Evolutionary conservation across 2,797 vertebrate genomes (phyloP).

Genomic region (Gouania willdenowi): DNA sequence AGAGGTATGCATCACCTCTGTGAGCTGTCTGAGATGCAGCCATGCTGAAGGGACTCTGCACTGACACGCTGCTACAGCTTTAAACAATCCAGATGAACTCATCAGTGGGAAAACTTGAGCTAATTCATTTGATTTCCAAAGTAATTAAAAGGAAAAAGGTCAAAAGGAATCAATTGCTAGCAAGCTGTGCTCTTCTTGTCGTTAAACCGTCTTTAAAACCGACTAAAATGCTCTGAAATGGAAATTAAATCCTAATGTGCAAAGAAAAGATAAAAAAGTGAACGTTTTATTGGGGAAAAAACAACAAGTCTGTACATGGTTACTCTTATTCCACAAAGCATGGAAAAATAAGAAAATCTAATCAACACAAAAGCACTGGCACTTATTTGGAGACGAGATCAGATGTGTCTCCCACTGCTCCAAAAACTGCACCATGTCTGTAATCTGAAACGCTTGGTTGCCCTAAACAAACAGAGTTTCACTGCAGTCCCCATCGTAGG

Average conservation of each 20-base stretch:
- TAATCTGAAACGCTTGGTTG: constrained; percentile 34
- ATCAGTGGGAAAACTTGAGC: constrained; percentile 3
- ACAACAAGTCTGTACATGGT: no score
- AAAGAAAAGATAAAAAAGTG: constrained; percentile 4
- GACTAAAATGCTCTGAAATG: constrained; percentile 4
- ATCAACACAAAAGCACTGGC: constrained; percentile 17
- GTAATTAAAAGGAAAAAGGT: constrained; percentile 5
- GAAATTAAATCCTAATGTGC: constrained; percentile 19
- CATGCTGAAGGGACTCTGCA: constrained; percentile 26
- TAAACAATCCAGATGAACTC: not conserved
- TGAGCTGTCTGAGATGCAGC: constrained; percentile 32
- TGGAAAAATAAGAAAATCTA: constrained; percentile 1
- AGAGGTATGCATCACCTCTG: constrained; percentile 16
- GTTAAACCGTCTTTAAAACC: constrained; percentile 7
- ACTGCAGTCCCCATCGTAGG: not conserved
- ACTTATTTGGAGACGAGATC: constrained; percentile 3
- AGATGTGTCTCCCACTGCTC: constrained; percentile 9
- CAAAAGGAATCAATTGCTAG: constrained; percentile 1
- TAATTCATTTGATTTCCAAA: constrained; percentile 12
- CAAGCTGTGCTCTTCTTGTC: constrained; percentile 1
- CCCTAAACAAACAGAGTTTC: constrained; percentile 24
- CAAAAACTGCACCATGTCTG: constrained; percentile 6
- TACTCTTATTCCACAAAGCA: not conserved
- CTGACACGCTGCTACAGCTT: not conserved
- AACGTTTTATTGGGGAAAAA: not conserved